Evolutionary conservation across 2,113 vertebrate species (phyloP), one percentile per base, ranked within the genome.

Genomic region (Hydropotes inermis): DNA sequence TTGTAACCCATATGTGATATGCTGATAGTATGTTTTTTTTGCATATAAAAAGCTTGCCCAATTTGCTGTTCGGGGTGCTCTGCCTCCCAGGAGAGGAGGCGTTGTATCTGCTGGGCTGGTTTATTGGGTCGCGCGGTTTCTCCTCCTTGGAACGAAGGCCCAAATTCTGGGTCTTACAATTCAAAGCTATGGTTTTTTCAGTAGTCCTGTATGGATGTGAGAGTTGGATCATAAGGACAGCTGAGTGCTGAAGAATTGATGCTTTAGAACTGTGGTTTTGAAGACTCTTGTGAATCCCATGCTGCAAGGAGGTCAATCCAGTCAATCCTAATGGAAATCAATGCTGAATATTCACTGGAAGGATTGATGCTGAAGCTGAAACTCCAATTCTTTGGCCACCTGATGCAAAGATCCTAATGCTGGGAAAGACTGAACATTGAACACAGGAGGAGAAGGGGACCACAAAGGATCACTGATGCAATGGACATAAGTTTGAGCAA

Each of bases 391-490:
- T 39, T 70, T 36, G n/a, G 67, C n/a, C 10, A 36, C 19, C n/a
- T 70, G 67, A 70, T 67, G n/a, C 23, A 19, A 70, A 70, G 67
- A 70, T 9, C 67, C 67, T 70, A 21, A 39, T 39, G n/a, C 36
- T 39, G 67, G 67, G n/a, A 70, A 70, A 70, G 67, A 70, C 0
- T 70, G 67, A 36, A 70, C 67, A 70, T 0, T 70, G 67, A 70
- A 70, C n/a, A 70, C n/a, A 39, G n/a, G n/a, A 23, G 5, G 67
- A 70, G n/a, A 39, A 70, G n/a, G n/a, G n/a, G 67, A 39, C 0
- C 19, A 70, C 67, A 39, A 39, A 70, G n/a, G 67, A 70, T 70
- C 67, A 70, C 67, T 23, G 67, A 70, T 39, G 12, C 10, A 1
- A 70, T 23, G 9, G 67, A 70, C 19, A 23, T 12, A 5, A 39